A percentile compares a stretch with the other conserved stretches of the same genome.
phyloP scores from a whole-genome alignment of 2,797 vertebrate genomes.

The Rhinophrynus dorsalis region DNA sequence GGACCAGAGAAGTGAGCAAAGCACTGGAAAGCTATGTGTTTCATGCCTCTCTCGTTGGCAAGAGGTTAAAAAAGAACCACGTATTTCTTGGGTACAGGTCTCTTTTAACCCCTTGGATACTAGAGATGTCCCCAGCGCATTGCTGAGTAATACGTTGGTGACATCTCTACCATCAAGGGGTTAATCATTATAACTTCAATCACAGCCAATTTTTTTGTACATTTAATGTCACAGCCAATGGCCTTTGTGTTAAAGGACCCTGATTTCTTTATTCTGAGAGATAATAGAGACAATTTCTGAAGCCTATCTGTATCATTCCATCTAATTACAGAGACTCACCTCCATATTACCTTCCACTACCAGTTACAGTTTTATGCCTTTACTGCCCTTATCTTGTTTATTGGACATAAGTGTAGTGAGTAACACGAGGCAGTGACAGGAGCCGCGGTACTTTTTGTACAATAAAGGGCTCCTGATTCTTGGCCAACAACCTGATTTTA shows the following conservation, averaged over 20 bases:
- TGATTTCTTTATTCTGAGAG: constrained; percentile 30
- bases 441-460: constrained; percentile 47
- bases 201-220: background rate
- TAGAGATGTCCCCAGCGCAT: too few species aligned
- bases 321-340: constrained; percentile 56
- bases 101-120: too few species aligned
- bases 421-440: constrained; percentile 54
- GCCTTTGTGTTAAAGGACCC: constrained; percentile 29
- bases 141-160: too few species aligned
- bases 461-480: constrained; percentile 37
- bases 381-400: constrained; percentile 55
- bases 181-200: too few species aligned
- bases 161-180: too few species aligned
- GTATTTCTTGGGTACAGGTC: too few species aligned
- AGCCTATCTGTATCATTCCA: constrained; percentile 46
- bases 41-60: too few species aligned
- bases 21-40: too few species aligned
- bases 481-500: constrained; percentile 15
- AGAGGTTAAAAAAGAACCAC: too few species aligned
- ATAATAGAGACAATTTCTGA: constrained; percentile 44
- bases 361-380: constrained; percentile 64
- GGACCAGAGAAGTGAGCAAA: too few species aligned
- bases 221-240: constrained; percentile 23
- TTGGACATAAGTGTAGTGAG: constrained; percentile 53
- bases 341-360: constrained; percentile 58